Evolutionary conservation across 2,888 invertebrate species (phyloP), one percentile per base, ranked within the genome.

Genomic region (Bugula neritina): DNA sequence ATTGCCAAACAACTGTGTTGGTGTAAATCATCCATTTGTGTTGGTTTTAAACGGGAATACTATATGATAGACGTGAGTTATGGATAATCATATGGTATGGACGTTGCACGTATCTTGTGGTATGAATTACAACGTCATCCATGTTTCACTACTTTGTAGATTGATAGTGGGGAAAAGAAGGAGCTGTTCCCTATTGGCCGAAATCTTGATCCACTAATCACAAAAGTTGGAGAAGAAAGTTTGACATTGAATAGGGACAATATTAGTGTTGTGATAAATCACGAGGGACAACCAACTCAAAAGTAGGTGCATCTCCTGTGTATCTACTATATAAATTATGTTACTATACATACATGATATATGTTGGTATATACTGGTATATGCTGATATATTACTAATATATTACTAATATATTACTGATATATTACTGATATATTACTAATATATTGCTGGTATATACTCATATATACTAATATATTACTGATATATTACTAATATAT

Each of bases 31-130:
- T 89, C 90, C n/a, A 87, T 94, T 27, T 93, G 92, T 83, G 89
- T 94, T 71, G 94, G 94, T 1, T 93, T 91, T 83, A 91, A 91
- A 82, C 89, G 90, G 73, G 93, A 92, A 84, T 92, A 92, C 81
- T 89, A 88, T 72, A 84, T 91, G 57, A 89, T 90, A 80, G 88
- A 90, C 87, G 91, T 92, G 85, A 86, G 63, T 57, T n/a, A 21
- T 57, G 5, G n/a, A n/a, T n/a, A n/a, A n/a, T n/a, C n/a, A n/a
- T n/a, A n/a, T n/a, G n/a, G n/a, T n/a, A n/a, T n/a, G n/a, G n/a
- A n/a, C n/a, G n/a, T n/a, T n/a, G n/a, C n/a, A n/a, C n/a, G n/a
- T n/a, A n/a, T n/a, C n/a, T n/a, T n/a, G n/a, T n/a, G n/a, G n/a
- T n/a, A n/a, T n/a, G n/a, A n/a, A n/a, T n/a, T n/a, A n/a, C n/a